A percentile compares a stretch with the other conserved stretches of the same genome.
Conservation (phyloP, 2,113 vertebrate species). For the Perccottus glenii region DNA sequence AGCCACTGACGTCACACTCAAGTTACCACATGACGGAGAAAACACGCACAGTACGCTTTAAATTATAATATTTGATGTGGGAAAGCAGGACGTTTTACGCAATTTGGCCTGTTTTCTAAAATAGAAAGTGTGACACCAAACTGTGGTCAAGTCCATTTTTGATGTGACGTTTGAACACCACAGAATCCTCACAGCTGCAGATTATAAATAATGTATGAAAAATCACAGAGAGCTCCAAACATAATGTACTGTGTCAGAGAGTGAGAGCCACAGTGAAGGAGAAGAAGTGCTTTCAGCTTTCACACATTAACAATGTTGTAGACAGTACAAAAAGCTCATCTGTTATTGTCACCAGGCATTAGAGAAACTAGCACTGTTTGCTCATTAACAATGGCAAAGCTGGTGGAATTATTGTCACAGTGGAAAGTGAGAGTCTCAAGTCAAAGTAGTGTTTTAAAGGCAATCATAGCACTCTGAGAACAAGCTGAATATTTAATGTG, state of each 20-base stretch:
- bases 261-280: background rate
- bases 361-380: background rate
- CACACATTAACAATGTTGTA: conserved; percentile 22
- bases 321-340: conserved; percentile 36
- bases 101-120: conserved; percentile 7
- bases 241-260: conserved; percentile 11
- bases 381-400: conserved; percentile 16
- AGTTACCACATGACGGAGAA: background rate
- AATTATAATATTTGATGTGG: conserved; percentile 22
- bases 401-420: conserved; percentile 6
- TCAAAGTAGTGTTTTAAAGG: conserved; percentile 5
- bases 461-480: background rate
- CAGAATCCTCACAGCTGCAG: conserved; percentile 14
- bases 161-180: conserved; percentile 19
- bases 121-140: background rate
- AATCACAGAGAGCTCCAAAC: background rate
- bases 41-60: background rate
- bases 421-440: background rate
- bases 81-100: background rate
- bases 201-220: conserved; percentile 49
- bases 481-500: background rate
- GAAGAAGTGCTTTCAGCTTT: conserved; percentile 18
- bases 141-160: conserved; percentile 19
- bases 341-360: conserved; percentile 12
- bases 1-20: background rate